Conservation (phyloP, 1,140 invertebrate species). For the Cydia amplana region DNA sequence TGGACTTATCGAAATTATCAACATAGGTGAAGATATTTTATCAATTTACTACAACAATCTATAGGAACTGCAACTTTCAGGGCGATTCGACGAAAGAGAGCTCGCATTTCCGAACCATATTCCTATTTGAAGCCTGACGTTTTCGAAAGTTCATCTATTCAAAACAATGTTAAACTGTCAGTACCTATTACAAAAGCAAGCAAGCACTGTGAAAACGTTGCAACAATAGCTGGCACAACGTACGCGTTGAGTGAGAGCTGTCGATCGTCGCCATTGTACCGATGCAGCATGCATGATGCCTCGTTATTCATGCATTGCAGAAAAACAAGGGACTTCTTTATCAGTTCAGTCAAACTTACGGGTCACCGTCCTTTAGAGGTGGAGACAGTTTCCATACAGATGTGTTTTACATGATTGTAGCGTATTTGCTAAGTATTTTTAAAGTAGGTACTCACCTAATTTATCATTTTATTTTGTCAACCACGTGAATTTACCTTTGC, state of each 20-base stretch:
- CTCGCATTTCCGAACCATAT: neutral
- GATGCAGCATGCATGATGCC: conserved; percentile 45
- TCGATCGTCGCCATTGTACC: conserved; percentile 51
- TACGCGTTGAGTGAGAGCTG: conserved; percentile 56
- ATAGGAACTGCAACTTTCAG: too few relatives aligned
- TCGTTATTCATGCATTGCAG: conserved; percentile 38
- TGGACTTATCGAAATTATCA: neutral
- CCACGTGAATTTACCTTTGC: too few relatives aligned
- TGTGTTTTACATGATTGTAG: neutral
- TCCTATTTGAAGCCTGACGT: neutral
- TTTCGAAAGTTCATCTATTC: neutral
- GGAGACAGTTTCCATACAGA: neutral
- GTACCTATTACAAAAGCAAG: conserved; percentile 35
- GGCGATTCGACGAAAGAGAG: neutral
- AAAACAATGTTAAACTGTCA: neutral
- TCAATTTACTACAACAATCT: too few relatives aligned
- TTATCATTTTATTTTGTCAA: too few relatives aligned
- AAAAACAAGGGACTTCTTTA: conserved; percentile 1
- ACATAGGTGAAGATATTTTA: too few relatives aligned
- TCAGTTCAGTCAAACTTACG: conserved; percentile 1
- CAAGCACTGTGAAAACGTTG: conserved; percentile 52
- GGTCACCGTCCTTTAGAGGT: conserved; percentile 14
- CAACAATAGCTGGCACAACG: conserved; percentile 57
- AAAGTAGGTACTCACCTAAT: too few relatives aligned
- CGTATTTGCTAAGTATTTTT: neutral